phyloP scores from a whole-genome alignment of 2,888 invertebrate genomes.

The Punctoribates punctum region DNA sequence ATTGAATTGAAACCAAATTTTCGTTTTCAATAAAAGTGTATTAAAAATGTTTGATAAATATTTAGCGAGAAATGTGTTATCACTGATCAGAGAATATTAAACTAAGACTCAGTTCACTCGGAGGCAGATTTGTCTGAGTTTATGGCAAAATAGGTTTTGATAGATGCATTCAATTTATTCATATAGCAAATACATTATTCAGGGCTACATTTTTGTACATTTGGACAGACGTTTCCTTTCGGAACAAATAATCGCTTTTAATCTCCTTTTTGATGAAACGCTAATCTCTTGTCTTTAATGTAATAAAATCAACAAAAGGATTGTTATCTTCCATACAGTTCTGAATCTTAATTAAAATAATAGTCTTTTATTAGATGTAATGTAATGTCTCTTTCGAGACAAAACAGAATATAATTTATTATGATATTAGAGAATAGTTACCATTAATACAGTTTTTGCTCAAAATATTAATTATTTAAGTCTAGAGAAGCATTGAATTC shows the following conservation, averaged over 20 bases:
- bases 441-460: not conserved
- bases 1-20: too few species aligned
- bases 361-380: not conserved
- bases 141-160: not conserved
- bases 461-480: not conserved
- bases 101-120: too few species aligned
- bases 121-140: not conserved
- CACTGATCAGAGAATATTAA: too few species aligned
- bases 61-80: too few species aligned
- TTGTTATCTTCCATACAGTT: not conserved
- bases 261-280: constrained; percentile 27
- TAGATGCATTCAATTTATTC: not conserved
- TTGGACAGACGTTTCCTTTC: constrained; percentile 17
- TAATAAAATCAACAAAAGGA: not conserved
- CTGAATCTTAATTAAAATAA: constrained; percentile 33
- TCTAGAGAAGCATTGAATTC: not conserved
- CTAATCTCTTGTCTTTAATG: constrained; percentile 27
- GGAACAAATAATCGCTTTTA: constrained; percentile 22
- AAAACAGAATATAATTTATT: not conserved
- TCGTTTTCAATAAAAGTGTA: too few species aligned
- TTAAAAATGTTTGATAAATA: too few species aligned
- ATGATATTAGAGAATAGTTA: not conserved
- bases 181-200: constrained; percentile 9
- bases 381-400: not conserved
- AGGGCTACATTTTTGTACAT: not conserved